These are phyloP conservation scores for Apotomis capreana DNA, from an alignment of 2,888 invertebrate species.

Conservation along the genomic window DNA sequence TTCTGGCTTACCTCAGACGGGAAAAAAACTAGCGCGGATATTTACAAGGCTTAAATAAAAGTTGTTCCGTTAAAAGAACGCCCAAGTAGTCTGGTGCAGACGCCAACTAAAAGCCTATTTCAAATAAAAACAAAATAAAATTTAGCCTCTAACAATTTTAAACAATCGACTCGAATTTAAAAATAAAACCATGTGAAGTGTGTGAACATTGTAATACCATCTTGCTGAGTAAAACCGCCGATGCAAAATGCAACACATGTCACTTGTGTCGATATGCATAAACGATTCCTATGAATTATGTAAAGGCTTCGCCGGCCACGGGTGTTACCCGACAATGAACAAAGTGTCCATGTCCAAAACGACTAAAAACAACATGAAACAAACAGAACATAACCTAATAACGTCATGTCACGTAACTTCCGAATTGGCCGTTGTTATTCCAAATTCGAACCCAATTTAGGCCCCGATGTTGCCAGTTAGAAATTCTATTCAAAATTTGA, in stretches of 20 bases:
- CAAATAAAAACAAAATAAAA: conserved; percentile 9
- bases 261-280: conserved; percentile 76
- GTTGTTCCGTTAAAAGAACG: conserved; percentile 48
- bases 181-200: conserved; percentile 33
- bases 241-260: conserved; percentile 71
- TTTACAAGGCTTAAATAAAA: conserved; percentile 64
- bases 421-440: conserved; percentile 43
- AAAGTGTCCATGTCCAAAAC: conserved; percentile 45
- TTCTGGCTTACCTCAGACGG: conserved; percentile 52
- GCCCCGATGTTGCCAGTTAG: conserved; percentile 51
- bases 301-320: conserved; percentile 65
- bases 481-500: conserved; percentile 69
- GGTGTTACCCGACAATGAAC: conserved; percentile 58
- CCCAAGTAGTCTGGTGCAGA: conserved; percentile 22
- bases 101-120: conserved; percentile 23
- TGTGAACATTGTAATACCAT: conserved; percentile 40
- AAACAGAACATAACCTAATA: conserved; percentile 38
- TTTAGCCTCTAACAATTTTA: conserved; percentile 14
- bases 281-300: conserved; percentile 78
- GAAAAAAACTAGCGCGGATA: conserved; percentile 53
- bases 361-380: conserved; percentile 20
- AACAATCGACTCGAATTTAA: conserved; percentile 31
- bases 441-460: conserved; percentile 50
- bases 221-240: conserved; percentile 38
- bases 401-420: conserved; percentile 41